Conservation (phyloP, 2,113 vertebrate genomes). For the Glareola pratincola region DNA sequence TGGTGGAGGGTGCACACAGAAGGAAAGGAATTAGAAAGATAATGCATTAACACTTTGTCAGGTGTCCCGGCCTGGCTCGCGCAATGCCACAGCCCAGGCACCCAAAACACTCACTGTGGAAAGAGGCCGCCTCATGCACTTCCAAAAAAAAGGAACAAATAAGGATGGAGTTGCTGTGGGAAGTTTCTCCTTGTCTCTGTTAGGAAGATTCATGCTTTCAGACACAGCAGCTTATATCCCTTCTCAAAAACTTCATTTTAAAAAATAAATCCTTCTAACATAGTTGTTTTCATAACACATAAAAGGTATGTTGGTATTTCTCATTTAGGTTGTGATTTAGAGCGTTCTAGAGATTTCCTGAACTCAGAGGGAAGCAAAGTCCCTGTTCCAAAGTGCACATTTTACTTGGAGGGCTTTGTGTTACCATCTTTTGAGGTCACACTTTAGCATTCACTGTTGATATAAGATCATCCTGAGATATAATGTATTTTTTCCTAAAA, state of each 20-base stretch:
- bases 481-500: not conserved
- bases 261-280: not conserved
- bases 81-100: not conserved
- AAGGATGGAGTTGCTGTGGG: fast-evolving
- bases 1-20: not conserved
- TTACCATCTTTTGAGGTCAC: not conserved
- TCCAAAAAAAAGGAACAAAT: not conserved
- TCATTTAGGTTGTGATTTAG: not conserved
- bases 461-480: not conserved
- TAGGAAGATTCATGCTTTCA: not conserved
- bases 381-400: not conserved
- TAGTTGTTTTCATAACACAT: not conserved
- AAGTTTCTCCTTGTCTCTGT: not conserved
- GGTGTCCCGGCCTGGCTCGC: not conserved
- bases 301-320: not conserved
- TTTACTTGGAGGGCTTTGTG: not conserved
- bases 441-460: not conserved
- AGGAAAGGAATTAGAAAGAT: not conserved
- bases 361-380: not conserved
- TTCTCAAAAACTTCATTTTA: not conserved
- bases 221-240: not conserved
- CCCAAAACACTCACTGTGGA: not conserved
- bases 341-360: not conserved
- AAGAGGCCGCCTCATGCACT: not conserved
- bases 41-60: not conserved